Conservation (phyloP, 2,797 vertebrate genomes). For the Masticophis lateralis region DNA sequence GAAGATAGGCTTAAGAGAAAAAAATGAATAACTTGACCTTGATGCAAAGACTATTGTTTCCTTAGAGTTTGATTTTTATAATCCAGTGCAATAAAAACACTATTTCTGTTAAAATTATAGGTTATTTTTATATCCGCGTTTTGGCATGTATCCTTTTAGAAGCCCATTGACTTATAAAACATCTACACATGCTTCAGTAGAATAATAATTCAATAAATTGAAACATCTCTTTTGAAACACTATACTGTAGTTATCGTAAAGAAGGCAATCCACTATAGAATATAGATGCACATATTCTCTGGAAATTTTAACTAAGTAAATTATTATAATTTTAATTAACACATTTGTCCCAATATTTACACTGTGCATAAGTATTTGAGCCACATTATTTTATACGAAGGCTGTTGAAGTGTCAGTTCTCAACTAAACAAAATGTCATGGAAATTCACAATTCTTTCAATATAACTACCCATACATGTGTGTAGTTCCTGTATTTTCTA, state of each 20-base stretch:
- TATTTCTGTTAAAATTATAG: neutral
- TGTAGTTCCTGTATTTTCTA: neutral
- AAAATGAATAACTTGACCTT: constrained; percentile 8
- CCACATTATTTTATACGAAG: neutral
- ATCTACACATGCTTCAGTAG: neutral
- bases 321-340: neutral
- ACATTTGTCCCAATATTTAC: neutral
- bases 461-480: neutral
- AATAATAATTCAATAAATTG: neutral
- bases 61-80: neutral
- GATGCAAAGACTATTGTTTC: neutral
- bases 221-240: neutral
- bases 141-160: neutral
- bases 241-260: neutral
- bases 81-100: neutral
- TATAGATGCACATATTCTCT: no score
- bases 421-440: neutral
- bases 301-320: neutral
- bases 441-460: neutral
- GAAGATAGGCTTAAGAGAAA: neutral
- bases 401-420: neutral
- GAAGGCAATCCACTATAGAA: neutral
- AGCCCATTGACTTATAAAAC: neutral
- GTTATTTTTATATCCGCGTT: neutral
- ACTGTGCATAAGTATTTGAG: neutral